Conservation (phyloP, 2,888 invertebrate species). For the Branchipolynoe longqiensis region DNA sequence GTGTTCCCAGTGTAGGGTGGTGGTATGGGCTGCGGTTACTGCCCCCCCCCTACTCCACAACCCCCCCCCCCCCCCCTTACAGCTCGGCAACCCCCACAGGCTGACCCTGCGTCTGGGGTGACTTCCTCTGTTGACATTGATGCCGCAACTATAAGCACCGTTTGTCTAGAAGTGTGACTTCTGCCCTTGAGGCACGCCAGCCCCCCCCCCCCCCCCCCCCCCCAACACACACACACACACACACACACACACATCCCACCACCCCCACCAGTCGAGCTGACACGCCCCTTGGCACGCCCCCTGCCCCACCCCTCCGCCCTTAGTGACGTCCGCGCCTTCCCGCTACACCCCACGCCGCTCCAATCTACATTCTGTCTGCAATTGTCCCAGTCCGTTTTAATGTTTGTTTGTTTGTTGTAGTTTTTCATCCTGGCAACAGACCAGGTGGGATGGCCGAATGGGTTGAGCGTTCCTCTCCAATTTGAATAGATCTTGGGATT, state of each 20-base stretch:
- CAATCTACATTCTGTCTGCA: no score
- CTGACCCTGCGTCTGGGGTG: conserved; percentile 16
- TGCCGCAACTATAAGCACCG: conserved; percentile 36
- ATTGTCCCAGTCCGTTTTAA: no score
- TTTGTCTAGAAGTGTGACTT: conserved; percentile 33
- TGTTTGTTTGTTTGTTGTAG: no score
- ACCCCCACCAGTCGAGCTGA: neutral
- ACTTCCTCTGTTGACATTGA: conserved; percentile 33
- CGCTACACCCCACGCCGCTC: no score
- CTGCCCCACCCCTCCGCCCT: no score
- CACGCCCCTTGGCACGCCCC: neutral
- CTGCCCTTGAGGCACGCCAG: neutral
- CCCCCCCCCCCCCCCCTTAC: neutral
- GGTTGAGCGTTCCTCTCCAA: no score
- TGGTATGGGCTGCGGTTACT: neutral
- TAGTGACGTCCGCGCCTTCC: no score
- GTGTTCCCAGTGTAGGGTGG: no score
- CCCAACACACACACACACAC: neutral
- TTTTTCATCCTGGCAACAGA: no score
- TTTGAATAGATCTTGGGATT: no score
- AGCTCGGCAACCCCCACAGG: conserved; percentile 23
- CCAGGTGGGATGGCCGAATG: no score
- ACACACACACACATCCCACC: neutral
- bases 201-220: neutral
- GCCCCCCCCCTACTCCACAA: neutral